Evolutionary conservation across 2,113 vertebrate species (phyloP).

Genomic region (Stictonetta naevosa): DNA sequence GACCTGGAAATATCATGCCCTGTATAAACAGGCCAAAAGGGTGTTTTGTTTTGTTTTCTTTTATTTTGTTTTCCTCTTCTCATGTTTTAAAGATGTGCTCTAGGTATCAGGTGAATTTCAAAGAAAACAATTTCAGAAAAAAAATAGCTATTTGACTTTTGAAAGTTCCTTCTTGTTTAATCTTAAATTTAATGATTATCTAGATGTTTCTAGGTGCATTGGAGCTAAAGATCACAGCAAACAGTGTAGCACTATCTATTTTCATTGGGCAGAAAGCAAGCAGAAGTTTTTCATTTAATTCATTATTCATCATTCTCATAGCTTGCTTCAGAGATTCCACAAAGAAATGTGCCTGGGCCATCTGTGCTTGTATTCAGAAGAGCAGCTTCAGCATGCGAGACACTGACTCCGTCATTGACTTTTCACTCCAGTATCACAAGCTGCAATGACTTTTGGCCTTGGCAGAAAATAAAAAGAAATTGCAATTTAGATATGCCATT

Average conservation of each 20-base stretch:
- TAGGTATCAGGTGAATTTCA: not conserved
- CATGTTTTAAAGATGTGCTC: not conserved
- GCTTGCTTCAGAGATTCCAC: not conserved
- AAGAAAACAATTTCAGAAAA: not conserved
- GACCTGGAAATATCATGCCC: not conserved
- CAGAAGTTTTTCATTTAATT: not conserved
- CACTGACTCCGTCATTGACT: not conserved
- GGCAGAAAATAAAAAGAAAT: not conserved
- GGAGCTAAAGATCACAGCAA: not conserved
- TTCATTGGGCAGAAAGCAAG: not conserved
- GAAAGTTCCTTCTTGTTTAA: not conserved
- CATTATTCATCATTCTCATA: not conserved
- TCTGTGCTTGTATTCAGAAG: not conserved
- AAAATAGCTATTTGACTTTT: not conserved
- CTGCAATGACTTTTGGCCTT: not conserved
- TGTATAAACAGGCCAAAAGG: not conserved
- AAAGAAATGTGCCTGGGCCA: not conserved
- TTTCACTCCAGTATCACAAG: not conserved
- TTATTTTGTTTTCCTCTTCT: not conserved
- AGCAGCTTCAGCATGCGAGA: not conserved
- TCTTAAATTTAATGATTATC: not conserved
- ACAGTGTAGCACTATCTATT: not conserved
- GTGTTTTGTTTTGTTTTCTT: too few species aligned
- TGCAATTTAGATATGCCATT: not conserved
- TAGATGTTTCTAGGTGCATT: not conserved